Evolutionary conservation across 2,113 vertebrate species (phyloP).

Genomic region (Trematomus loennbergii): DNA sequence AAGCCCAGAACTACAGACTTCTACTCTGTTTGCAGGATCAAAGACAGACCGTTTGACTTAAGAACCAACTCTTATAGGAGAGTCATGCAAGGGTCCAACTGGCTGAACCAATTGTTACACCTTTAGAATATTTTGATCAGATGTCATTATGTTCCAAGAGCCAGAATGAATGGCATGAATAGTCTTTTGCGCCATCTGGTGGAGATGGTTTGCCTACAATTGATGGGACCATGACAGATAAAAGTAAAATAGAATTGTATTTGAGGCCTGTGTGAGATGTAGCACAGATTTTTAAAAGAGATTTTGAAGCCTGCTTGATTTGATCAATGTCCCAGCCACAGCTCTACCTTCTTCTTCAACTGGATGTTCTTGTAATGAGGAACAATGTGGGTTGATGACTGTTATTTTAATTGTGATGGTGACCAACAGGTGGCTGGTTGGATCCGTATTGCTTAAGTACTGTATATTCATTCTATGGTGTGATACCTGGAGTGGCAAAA

Average conservation of each 20-base stretch:
- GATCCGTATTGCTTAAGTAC: neutral
- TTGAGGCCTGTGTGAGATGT: neutral
- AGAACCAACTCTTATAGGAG: neutral
- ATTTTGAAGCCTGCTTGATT: neutral
- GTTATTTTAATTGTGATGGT: neutral
- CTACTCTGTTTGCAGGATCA: neutral
- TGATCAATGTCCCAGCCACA: neutral
- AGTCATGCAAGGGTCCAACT: neutral
- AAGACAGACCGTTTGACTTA: neutral
- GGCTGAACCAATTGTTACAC: conserved; percentile 18
- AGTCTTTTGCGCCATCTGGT: conserved; percentile 61
- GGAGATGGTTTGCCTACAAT: neutral
- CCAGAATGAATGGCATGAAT: neutral
- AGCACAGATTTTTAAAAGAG: neutral
- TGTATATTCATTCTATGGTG: no score
- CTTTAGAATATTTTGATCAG: conserved; percentile 30
- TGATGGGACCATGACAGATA: no score
- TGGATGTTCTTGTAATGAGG: neutral
- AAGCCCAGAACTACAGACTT: neutral
- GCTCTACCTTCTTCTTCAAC: neutral
- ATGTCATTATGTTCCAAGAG: conserved; percentile 32
- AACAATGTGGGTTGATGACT: neutral
- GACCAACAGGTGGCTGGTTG: neutral
- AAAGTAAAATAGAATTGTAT: neutral
- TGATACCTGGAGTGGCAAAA: neutral